Base-by-base conservation (phyloP, 2,113 vertebrate species). In the Silurus meridionalis region DNA sequence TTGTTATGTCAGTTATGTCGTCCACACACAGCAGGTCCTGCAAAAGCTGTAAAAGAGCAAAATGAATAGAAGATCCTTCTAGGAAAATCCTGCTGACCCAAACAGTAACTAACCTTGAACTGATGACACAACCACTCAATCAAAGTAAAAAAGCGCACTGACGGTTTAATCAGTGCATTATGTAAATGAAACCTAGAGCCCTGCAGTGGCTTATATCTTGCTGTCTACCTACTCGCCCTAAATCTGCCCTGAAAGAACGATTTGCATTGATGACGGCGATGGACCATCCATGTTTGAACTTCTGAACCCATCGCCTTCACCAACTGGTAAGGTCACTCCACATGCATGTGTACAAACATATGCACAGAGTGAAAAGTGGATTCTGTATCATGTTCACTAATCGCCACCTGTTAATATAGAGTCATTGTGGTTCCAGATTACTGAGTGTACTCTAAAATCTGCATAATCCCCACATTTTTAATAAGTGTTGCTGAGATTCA, bases 301-400 rank as follows among this genome's bases (percentile, higher is more conserved):
- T 83, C 90, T 91, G 91, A 94, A 92, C 94, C 71, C 48, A 6
- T 7, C 71, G 64, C 69, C 64, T 78, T 63, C 69, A 67, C 23
- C 81, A 75, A 81, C 17, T 15, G 8, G 48, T 67, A 77, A 52
- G 77, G 88, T 83, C 85, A 82, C 25, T 25, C 55, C 58, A 74
- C 67, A 89, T 80, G 71, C 67, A 79, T 52, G 25, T 11, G 80
- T 13, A 19, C 82, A 90, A 50, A 78, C 25, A 63, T 82, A 83
- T 25, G 46, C 46, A 80, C 46, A 13, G 28, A 64, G 88, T 80
- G 89, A 89, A 93, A 92, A 92, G 91, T 93, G 91, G 92, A 94
- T 94, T 94, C 90, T 91, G 92, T 92, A 93, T 93, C 93, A 94
- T 92, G 90, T 89, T 92, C 88, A 85, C 85, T 92, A 93, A 94